Evolutionary conservation across 2,797 vertebrate species (phyloP).

Genomic region (Oreonectes daqikongensis): DNA sequence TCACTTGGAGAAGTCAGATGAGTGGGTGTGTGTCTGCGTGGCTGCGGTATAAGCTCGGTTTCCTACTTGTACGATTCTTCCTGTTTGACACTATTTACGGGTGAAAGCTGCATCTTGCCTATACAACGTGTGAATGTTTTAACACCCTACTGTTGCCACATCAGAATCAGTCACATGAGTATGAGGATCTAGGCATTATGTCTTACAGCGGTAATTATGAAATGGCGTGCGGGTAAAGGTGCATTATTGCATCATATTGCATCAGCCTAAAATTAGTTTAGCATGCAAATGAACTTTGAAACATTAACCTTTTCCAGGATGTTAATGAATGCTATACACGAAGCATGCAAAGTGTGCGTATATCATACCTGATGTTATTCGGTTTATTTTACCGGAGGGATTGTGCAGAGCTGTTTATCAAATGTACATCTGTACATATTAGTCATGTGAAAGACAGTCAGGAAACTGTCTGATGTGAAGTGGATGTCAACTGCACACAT

Average conservation of each 20-base stretch:
- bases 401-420: neutral
- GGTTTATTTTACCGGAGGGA: neutral
- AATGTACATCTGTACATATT: neutral
- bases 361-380: neutral
- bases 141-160: neutral
- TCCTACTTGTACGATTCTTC: slow-evolving; percentile 34
- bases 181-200: neutral
- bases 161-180: neutral
- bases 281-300: neutral
- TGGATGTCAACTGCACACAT: neutral
- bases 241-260: neutral
- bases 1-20: slow-evolving; percentile 37
- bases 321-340: neutral
- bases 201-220: neutral
- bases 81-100: slow-evolving; percentile 46
- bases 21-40: slow-evolving; percentile 33
- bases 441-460: neutral
- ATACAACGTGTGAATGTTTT: neutral
- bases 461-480: neutral
- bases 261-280: neutral
- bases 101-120: neutral
- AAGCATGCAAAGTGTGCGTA: neutral
- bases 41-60: slow-evolving; percentile 7
- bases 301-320: neutral
- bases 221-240: neutral